Evolutionary conservation across 2,888 invertebrate genomes (phyloP).

Genomic region (Lamproptera curius): DNA sequence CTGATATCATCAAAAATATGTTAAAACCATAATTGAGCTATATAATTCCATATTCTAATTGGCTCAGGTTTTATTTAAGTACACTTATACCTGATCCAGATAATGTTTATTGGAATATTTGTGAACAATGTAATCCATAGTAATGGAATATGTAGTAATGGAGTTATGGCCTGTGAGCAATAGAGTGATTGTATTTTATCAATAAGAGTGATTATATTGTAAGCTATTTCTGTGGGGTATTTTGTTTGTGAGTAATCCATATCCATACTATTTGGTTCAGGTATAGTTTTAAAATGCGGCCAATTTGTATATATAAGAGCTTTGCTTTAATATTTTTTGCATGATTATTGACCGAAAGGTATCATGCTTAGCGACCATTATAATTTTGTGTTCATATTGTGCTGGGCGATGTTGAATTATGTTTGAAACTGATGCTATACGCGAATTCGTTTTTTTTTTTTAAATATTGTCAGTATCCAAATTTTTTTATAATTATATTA

Average conservation of each 20-base stretch:
- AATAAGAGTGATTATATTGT: not conserved
- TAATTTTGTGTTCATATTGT: conserved; percentile 1
- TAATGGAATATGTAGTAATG: not conserved
- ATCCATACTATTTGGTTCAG: conserved; percentile 34
- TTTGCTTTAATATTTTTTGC: conserved; percentile 38
- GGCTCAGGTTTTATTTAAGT: too few species aligned
- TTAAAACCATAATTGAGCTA: too few species aligned
- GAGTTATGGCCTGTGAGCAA: too few species aligned
- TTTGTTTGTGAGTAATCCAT: conserved; percentile 20
- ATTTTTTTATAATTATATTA: too few species aligned
- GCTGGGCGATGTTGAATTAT: conserved; percentile 1
- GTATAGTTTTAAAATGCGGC: conserved; percentile 38
- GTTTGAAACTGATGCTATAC: not conserved
- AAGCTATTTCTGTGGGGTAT: not conserved
- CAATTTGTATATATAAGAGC: conserved; percentile 55
- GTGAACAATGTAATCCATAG: not conserved
- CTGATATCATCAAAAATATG: too few species aligned
- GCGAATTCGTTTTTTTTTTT: not conserved
- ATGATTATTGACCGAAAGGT: conserved; percentile 1
- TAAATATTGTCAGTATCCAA: too few species aligned
- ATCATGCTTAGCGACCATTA: conserved; percentile 1
- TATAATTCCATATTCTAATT: too few species aligned
- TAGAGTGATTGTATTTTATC: not conserved
- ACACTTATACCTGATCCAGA: too few species aligned
- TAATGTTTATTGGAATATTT: not conserved